Evolutionary conservation across 2,797 vertebrate species (phyloP).

Genomic region (Gymnothorax reevesii): DNA sequence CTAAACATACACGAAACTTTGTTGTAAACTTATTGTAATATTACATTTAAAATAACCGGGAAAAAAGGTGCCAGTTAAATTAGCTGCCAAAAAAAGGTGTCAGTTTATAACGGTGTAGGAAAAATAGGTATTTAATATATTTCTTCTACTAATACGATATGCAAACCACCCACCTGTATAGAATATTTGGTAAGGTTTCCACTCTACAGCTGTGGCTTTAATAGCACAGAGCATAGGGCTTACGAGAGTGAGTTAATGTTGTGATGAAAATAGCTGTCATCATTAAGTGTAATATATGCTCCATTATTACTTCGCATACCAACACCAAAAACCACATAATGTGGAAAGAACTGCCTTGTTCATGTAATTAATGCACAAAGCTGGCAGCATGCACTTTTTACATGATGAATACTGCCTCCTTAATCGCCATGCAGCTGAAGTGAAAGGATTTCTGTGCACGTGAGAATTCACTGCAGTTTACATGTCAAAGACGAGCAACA

Average conservation of each 20-base stretch:
- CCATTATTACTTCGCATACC: not conserved
- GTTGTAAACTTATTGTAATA: no score
- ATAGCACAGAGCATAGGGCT: no score
- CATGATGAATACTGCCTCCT: not conserved
- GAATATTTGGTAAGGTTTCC: not conserved
- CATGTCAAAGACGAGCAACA: not conserved
- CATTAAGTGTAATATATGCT: not conserved
- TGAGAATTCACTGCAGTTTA: not conserved
- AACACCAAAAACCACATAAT: not conserved
- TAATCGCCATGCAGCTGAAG: not conserved
- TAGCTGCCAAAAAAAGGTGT: no score
- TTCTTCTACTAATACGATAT: no score
- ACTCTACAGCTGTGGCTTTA: not conserved
- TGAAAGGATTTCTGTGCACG: not conserved
- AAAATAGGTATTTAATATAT: no score
- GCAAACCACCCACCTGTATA: not conserved
- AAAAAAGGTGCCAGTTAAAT: no score
- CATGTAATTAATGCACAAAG: not conserved
- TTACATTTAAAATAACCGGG: no score
- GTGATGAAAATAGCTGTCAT: constrained; percentile 15
- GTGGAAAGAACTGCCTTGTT: not conserved
- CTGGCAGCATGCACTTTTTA: constrained; percentile 16
- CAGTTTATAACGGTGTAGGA: no score
- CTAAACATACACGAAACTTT: no score
- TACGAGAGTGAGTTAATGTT: constrained; percentile 7